phyloP scores from a whole-genome alignment of 2,113 vertebrate species.

The Asarcornis scutulata region DNA sequence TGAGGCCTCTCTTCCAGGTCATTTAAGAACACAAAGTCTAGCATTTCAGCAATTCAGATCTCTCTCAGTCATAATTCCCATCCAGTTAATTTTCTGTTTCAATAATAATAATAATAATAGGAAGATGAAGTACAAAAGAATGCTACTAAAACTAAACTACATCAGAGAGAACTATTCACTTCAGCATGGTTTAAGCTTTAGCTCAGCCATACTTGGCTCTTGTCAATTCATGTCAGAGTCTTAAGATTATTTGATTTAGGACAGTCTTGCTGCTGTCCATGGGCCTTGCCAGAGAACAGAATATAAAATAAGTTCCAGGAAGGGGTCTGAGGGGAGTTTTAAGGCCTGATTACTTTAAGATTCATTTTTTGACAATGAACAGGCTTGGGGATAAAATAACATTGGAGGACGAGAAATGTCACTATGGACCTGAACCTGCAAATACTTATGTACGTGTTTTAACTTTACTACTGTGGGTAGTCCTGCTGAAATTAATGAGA shows the following conservation, averaged over 20 bases:
- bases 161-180: constrained; percentile 14
- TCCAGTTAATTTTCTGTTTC: neutral
- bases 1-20: neutral
- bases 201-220: constrained; percentile 50
- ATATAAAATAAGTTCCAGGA: constrained; percentile 64
- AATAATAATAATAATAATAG: neutral
- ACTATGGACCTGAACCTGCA: constrained; percentile 54
- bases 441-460: constrained; percentile 59
- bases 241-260: constrained; percentile 67
- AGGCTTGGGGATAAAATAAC: constrained; percentile 62
- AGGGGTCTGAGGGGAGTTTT: constrained; percentile 36
- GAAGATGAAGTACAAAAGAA: neutral
- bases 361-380: constrained; percentile 61
- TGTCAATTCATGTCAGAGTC: constrained; percentile 57
- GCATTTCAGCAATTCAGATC: neutral
- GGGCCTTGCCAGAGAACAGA: constrained; percentile 59
- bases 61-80: neutral
- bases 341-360: constrained; percentile 61
- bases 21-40: neutral
- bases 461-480: constrained; percentile 67
- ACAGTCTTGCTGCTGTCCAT: constrained; percentile 63
- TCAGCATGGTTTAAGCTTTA: constrained; percentile 34
- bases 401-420: constrained; percentile 8
- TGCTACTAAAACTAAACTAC: neutral
- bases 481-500: constrained; percentile 64